A percentile compares a stretch with the other conserved stretches of the same genome.
These are phyloP conservation scores for Isoperla grammatica DNA, from an alignment of 2,888 invertebrate species.

Conservation along the genomic window DNA sequence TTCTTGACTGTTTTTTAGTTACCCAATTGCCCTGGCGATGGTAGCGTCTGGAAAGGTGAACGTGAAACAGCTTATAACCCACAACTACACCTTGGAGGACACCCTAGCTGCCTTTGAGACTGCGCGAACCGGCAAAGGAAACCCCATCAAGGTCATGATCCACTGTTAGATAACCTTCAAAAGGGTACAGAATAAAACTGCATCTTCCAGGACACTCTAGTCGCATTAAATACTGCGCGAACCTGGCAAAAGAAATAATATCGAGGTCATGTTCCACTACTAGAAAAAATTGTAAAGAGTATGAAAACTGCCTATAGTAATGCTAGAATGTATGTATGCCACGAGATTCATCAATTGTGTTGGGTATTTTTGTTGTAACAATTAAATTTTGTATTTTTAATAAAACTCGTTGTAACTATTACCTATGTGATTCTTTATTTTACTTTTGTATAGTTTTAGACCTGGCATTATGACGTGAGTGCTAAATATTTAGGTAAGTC, in stretches of 20 bases:
- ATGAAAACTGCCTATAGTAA: too few relatives aligned
- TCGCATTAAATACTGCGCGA: constrained; percentile 79
- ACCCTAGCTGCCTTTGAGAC: constrained; percentile 78
- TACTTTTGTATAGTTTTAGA: too few relatives aligned
- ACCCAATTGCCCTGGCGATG: constrained; percentile 70
- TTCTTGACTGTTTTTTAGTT: too few relatives aligned
- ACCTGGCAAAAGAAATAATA: constrained; percentile 64
- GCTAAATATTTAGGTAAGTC: too few relatives aligned
- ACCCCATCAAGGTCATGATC: constrained; percentile 85
- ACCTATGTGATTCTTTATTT: too few relatives aligned
- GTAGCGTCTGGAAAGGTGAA: constrained; percentile 71
- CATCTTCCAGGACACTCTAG: constrained; percentile 64
- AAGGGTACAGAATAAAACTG: constrained; percentile 59
- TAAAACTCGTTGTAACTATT: too few relatives aligned
- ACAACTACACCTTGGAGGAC: constrained; percentile 72
- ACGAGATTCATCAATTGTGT: too few relatives aligned
- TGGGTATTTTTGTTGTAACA: too few relatives aligned
- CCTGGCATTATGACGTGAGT: too few relatives aligned
- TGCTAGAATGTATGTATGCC: too few relatives aligned
- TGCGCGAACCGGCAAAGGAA: constrained; percentile 63
- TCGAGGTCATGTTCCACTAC: constrained; percentile 86
- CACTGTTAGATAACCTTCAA: constrained; percentile 51
- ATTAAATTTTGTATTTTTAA: too few relatives aligned
- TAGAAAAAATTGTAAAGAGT: too few relatives aligned
- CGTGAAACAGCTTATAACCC: constrained; percentile 77